These are phyloP conservation scores for Crematogaster levior DNA, from an alignment of 2,888 invertebrate genomes.

Conservation along the genomic window DNA sequence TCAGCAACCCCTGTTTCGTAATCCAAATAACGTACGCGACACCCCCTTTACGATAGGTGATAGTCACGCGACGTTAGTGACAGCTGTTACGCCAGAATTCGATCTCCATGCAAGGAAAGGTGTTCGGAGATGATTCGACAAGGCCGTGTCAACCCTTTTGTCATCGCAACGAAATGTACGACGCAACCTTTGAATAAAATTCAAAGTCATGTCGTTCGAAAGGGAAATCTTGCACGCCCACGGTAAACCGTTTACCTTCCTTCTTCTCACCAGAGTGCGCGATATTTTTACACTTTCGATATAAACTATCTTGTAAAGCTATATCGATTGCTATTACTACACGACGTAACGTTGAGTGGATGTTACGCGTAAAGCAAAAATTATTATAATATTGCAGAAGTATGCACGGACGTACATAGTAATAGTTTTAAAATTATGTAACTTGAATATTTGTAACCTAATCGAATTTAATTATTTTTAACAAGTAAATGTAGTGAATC, in stretches of 20 bases:
- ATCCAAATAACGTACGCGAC: conserved; percentile 61
- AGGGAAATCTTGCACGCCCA: conserved; percentile 63
- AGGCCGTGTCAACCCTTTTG: conserved; percentile 60
- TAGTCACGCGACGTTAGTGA: conserved; percentile 67
- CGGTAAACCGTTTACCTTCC: conserved; percentile 29
- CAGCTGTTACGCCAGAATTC: conserved; percentile 65
- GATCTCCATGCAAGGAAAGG: conserved; percentile 49
- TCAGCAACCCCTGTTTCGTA: conserved; percentile 50
- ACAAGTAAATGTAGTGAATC: not conserved
- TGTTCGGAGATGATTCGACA: conserved; percentile 65
- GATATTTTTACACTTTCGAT: conserved; percentile 28
- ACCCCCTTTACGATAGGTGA: conserved; percentile 68
- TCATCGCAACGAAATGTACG: not conserved
- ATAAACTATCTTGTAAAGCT: not conserved
- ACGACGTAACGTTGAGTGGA: not conserved
- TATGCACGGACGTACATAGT: not conserved
- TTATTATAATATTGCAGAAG: not conserved
- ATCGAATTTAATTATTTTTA: not conserved
- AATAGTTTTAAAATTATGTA: not conserved
- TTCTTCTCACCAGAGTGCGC: not conserved
- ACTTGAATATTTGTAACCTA: not conserved
- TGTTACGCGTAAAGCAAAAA: not conserved
- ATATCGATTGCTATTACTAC: not conserved
- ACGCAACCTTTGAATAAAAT: conserved; percentile 39
- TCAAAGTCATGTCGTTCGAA: conserved; percentile 2